Base-by-base conservation (phyloP, 2,888 invertebrate genomes). In the Pteria penguin region DNA sequence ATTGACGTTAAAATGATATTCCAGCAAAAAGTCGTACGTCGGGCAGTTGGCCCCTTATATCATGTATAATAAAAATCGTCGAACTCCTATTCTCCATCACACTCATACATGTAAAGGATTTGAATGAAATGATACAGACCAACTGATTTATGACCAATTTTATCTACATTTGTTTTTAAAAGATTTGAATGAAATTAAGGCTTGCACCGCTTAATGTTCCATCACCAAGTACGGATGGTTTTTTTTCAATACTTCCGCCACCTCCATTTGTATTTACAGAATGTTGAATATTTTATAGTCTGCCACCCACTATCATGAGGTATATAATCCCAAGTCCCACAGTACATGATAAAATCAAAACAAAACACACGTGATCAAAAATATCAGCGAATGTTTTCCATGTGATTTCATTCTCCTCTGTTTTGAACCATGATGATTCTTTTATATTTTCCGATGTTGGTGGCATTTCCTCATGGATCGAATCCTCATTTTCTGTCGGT, bases 331-430 rank as follows among this genome's bases (percentile, higher is more conserved):
- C 57, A 18, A 57, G 57, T 8, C 8, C 11, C 24, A 57, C 11
- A 18, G 57, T 36, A 27, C 33, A n/a, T 36, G 33, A 65, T 14
- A 45, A 22, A 27, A 24, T 45, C 18, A 22, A 24, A 57, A 57
- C 22, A 57, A 67, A 54, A 24, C 67, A 67, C 18, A 29, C 18
- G 2, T 67, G 52, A 27, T 67, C 67, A 29, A 67, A 67, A 4
- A 67, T 0, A 5, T 54, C 54, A 18, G 67, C 67, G 55, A 54
- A 67, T 1, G 27, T 32, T 22, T 67, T 67, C 67, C 67, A 67
- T 29, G 52, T 54, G 8, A 57, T 8, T 18, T 57, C 22, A 8
- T 8, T 8, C 24, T 57, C 57, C 57, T 18, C 24, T 67, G 14
- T 29, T 52, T 52, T 22, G 45, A 8, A 45, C 45, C 45, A 45